Base-by-base conservation (phyloP, 2,113 vertebrate species). In the Columbina picui region DNA sequence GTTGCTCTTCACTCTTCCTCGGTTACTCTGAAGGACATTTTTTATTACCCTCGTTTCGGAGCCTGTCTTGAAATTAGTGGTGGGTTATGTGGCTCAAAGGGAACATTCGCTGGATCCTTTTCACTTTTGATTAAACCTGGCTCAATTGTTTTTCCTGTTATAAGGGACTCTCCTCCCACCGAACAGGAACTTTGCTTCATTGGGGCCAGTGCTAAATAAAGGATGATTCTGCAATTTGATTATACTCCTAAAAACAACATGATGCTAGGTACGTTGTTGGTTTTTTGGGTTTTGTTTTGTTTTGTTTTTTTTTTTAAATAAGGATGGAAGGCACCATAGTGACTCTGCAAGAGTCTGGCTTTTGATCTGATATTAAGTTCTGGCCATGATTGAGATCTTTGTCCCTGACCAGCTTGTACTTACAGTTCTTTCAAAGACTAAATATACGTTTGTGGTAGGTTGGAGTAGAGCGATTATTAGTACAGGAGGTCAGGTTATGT, bases 111-210 rank as follows among this genome's bases (percentile, higher is more conserved):
- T 59, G 81, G 94, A 95, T 97, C 86, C 87, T 96, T 96, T 96
- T 97, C 94, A 96, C 89, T 97, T 98, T 96, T 97, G 97, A 96
- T 97, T 97, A 97, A 98, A 97, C 94, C 87, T 97, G 96, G 94
- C 77, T 97, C 97, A 97, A 96, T 90, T 96, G 94, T 97, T 98
- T 97, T 97, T 97, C 91, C 92, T 94, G 36, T 93, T 89, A 90
- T 39, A 84, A 95, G 89, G 89, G 95, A 79, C 96, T 96, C 96
- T 97, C 67, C 85, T 97, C 94, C 95, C 93, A 84, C 93, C 3
- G 79, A 97, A 94, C 89, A 96, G 95, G 81, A 96, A 97, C 94
- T 96, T 93, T 94, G 92, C 87, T 97, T 98, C 87, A 77, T 4
- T 94, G 92, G 93, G 94, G 97, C 76, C 39, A 0, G 68, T 17